Conservation (phyloP, 2,888 invertebrate species). For the Caenorhabditis sinica region DNA sequence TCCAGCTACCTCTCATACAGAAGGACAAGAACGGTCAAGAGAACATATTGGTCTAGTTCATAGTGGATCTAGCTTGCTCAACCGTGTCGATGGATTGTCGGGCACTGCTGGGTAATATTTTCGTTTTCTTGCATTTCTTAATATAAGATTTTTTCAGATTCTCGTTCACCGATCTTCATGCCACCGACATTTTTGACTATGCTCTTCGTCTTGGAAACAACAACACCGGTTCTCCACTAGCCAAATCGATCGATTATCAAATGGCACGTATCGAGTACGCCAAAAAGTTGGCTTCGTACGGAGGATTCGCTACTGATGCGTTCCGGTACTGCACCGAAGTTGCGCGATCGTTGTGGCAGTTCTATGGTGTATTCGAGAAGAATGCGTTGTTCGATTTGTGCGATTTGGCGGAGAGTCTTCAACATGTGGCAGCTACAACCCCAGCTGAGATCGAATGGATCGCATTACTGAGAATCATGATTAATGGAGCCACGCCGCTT, state of each 20-base stretch:
- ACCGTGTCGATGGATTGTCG: conserved; percentile 51
- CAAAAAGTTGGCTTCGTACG: conserved; percentile 76
- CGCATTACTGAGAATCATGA: conserved; percentile 61
- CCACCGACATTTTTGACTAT: conserved; percentile 82
- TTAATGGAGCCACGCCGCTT: conserved; percentile 18
- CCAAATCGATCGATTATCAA: conserved; percentile 74
- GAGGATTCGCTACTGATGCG: conserved; percentile 77
- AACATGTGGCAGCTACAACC: conserved; percentile 63
- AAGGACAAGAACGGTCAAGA: conserved; percentile 60
- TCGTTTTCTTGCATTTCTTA: too few relatives aligned
- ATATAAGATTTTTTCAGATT: too few relatives aligned
- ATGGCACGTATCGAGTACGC: conserved; percentile 77
- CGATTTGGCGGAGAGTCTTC: conserved; percentile 76
- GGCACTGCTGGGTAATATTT: conserved; percentile 54
- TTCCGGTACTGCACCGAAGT: conserved; percentile 75
- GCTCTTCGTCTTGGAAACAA: conserved; percentile 74
- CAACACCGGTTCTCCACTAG: conserved; percentile 62
- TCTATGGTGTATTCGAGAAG: conserved; percentile 53
- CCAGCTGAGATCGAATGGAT: conserved; percentile 71
- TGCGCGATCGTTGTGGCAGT: conserved; percentile 69
- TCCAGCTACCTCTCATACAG: conserved; percentile 36
- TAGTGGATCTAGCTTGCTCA: conserved; percentile 57
- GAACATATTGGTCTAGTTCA: conserved; percentile 64
- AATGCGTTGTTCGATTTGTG: conserved; percentile 67
- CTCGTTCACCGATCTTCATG: conserved; percentile 81